These are phyloP conservation scores for Arenaria interpres DNA, from an alignment of 2,113 vertebrate species.

Conservation along the genomic window DNA sequence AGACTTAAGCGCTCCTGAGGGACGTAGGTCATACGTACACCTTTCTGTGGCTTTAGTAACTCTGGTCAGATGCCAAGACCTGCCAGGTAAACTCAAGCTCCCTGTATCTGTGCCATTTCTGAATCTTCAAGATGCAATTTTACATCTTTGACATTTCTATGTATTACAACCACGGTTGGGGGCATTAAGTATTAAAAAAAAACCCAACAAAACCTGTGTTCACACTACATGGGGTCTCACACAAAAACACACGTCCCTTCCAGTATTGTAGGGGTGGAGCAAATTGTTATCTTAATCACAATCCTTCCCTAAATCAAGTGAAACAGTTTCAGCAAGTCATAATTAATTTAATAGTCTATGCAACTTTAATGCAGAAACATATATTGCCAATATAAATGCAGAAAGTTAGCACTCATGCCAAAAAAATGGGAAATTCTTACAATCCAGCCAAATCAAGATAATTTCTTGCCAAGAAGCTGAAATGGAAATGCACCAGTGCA, in stretches of 20 bases:
- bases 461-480: slow-evolving; percentile 6
- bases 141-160: background rate
- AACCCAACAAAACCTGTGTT: background rate
- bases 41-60: background rate
- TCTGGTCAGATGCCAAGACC: background rate
- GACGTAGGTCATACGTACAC: background rate
- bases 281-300: background rate
- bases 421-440: background rate
- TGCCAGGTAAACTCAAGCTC: background rate
- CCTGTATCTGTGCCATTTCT: background rate
- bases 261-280: background rate
- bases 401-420: background rate
- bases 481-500: background rate
- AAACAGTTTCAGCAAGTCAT: background rate
- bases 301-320: background rate
- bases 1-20: background rate
- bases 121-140: background rate
- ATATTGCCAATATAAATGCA: background rate
- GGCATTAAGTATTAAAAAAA: background rate
- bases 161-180: background rate
- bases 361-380: background rate
- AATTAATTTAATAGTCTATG: background rate
- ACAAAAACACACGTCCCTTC: background rate
- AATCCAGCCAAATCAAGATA: background rate
- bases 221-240: background rate